Evolutionary conservation across 2,113 vertebrate genomes (phyloP), one percentile per base, ranked within the genome.

Genomic region (Hydropotes inermis): DNA sequence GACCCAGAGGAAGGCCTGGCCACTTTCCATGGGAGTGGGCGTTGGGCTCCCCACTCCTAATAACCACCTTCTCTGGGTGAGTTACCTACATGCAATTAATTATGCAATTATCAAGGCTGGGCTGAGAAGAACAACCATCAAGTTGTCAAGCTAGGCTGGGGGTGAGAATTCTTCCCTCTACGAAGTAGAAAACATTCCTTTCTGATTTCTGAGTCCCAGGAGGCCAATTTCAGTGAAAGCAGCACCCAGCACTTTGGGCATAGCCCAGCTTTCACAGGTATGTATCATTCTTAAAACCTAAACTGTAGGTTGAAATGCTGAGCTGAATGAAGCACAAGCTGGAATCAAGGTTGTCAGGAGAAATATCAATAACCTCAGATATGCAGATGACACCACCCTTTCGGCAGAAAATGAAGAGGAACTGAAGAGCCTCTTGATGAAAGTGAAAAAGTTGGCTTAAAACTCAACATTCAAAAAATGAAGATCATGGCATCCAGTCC

Each of bases 211-310:
- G 95, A 95, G 61, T 95, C 82, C 97, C 91, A 90, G 60, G 82
- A 39, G 98, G 95, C 92, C 54, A 30, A 93, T 96, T 58, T 30
- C 94, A 95, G 94, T 87, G 33, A 94, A 96, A 97, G 91, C 60
- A 81, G 25, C 91, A 86, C 55, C 96, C 82, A 78, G 76, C 81
- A 54, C 96, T 97, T 93, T 76, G 87, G 98, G 97, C 94, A 92
- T 87, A 87, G 97, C 95, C 97, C 95, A 57, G 95, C 93, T 97
- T 52, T 87, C 97, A 94, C 70, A 67, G 3, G 67, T 83, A 96
- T 94, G 93, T 85, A 36, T 87, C 95, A 74, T 97, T 96, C 97
- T 91, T 85, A 84, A 98, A 98, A 92, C 97, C 96, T 86, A 94
- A 98, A 76, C 52, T 54, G 36, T 74, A 74, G 19, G n/a, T 39